A percentile compares a stretch with the other conserved stretches of the same genome.
Conservation (phyloP, 1,140 invertebrate species). For the Eupristina koningsbergeri region DNA sequence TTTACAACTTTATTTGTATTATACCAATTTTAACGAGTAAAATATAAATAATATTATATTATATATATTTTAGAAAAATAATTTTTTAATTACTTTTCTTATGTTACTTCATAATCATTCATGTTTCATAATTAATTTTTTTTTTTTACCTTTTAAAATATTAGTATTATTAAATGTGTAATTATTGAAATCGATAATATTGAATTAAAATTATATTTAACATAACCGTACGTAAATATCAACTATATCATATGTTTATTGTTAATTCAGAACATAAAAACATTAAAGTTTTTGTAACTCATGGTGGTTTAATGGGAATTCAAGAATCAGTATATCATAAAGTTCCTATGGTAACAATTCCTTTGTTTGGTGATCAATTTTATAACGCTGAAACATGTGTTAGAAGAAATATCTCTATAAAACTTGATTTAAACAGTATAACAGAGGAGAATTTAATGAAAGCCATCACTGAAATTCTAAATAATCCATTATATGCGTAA, state of each 20-base stretch:
- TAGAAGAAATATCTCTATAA: constrained; percentile 54
- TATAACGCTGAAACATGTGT: not conserved
- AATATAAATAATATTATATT: no score
- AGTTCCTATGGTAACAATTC: constrained; percentile 24
- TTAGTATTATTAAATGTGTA: no score
- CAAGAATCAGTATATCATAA: constrained; percentile 71
- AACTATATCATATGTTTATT: constrained; percentile 49
- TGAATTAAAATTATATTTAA: not conserved
- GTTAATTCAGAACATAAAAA: constrained; percentile 77
- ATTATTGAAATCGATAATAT: not conserved
- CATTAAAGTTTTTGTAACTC: constrained; percentile 79
- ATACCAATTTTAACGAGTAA: no score
- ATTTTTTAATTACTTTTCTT: no score
- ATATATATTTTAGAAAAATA: no score
- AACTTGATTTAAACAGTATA: constrained; percentile 64
- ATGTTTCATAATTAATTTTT: no score
- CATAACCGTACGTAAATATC: constrained; percentile 9
- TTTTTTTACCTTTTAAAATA: no score
- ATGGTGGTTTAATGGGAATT: constrained; percentile 81
- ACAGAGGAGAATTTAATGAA: constrained; percentile 61
- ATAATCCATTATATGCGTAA: constrained; percentile 63
- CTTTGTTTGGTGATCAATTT: constrained; percentile 31
- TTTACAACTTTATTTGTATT: no score
- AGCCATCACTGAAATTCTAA: constrained; percentile 63
- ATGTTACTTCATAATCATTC: no score